These are phyloP conservation scores for Tethea ocularis DNA, from an alignment of 2,888 invertebrate species.

Conservation along the genomic window DNA sequence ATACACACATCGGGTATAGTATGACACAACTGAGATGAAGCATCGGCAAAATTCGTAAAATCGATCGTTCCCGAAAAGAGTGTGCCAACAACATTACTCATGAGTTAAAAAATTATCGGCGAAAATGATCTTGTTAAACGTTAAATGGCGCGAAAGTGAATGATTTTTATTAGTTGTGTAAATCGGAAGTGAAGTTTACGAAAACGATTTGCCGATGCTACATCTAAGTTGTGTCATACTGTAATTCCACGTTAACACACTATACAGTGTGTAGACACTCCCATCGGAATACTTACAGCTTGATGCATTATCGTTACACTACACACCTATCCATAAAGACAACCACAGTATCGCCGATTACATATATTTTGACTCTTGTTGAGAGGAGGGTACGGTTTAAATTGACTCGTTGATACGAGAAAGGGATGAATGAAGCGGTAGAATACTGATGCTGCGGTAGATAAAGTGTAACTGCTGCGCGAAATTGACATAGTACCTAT, in stretches of 20 bases:
- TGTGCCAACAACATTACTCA: no score
- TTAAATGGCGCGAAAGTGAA: no score
- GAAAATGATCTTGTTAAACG: no score
- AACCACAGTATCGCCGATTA: slow-evolving; percentile 10
- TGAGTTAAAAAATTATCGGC: no score
- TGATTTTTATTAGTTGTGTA: no score
- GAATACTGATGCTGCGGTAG: background rate
- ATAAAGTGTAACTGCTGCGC: background rate
- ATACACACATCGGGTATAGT: slow-evolving; percentile 8
- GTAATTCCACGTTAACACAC: slow-evolving; percentile 21
- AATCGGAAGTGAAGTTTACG: no score
- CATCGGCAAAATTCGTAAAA: no score
- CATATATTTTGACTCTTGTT: slow-evolving; percentile 5
- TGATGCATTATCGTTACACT: slow-evolving; percentile 43
- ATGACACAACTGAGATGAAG: no score
- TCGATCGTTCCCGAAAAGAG: no score
- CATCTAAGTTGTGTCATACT: no score
- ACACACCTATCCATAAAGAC: slow-evolving; percentile 17
- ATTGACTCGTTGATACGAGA: background rate
- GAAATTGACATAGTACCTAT: background rate
- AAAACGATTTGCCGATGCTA: no score
- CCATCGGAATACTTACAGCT: slow-evolving; percentile 39
- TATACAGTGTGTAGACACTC: slow-evolving; percentile 21
- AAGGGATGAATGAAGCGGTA: background rate
- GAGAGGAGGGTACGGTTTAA: slow-evolving; percentile 4